These are phyloP conservation scores for Procavia capensis DNA, from an alignment of 2,113 vertebrate species.

Conservation along the genomic window DNA sequence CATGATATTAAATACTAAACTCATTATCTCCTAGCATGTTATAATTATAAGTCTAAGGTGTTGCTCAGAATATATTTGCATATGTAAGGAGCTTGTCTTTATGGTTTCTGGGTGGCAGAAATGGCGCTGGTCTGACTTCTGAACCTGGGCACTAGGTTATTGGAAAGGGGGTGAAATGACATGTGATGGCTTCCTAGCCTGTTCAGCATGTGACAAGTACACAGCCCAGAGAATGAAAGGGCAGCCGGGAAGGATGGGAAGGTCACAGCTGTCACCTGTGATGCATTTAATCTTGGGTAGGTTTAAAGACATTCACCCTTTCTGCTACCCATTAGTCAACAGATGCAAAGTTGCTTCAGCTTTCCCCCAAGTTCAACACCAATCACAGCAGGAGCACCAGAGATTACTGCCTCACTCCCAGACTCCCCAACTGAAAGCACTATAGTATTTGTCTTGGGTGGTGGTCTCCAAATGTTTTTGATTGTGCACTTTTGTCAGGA, in stretches of 20 bases:
- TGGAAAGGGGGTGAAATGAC: rapidly evolving
- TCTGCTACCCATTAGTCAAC: background rate
- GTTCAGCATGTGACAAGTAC: background rate
- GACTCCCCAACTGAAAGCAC: background rate
- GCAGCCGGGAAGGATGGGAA: rapidly evolving
- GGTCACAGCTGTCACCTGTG: rapidly evolving
- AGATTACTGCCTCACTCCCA: rapidly evolving
- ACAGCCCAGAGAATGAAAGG: rapidly evolving
- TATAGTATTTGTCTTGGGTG: rapidly evolving
- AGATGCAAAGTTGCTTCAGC: background rate
- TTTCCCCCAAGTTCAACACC: background rate
- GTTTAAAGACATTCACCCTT: no score
- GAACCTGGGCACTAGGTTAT: background rate
- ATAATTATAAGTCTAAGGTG: slow-evolving; percentile 70
- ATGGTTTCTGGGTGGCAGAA: background rate
- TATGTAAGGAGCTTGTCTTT: slow-evolving; percentile 57
- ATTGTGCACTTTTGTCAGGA: background rate
- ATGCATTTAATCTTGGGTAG: rapidly evolving
- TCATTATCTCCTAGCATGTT: slow-evolving; percentile 74
- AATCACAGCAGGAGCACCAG: background rate
- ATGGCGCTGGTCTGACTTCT: background rate
- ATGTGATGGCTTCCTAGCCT: background rate
- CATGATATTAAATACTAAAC: slow-evolving; percentile 77
- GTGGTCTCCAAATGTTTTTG: no score
- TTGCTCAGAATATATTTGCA: slow-evolving; percentile 76